Evolutionary conservation across 2,888 invertebrate genomes (phyloP), one percentile per base, ranked within the genome.

Genomic region (Hybos culiciformis): DNA sequence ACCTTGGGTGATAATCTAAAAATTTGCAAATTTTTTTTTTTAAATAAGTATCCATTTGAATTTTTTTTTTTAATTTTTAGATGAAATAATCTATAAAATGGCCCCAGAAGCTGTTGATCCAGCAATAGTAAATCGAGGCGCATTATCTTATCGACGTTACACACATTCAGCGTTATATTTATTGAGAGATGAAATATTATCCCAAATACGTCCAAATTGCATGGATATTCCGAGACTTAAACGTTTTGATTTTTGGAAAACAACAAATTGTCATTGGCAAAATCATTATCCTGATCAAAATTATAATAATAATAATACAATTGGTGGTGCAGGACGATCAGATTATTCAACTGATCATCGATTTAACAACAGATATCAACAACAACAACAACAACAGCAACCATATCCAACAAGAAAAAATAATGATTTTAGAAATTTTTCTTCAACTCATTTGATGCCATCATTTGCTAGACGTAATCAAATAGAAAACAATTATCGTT

Each of bases 391-490:
- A 6, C 9, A 32, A 32, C 5, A 5, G 8, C 9, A 32, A 17
- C 17, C 15, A 32, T 3, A 15, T 17, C 17, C n/a, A n/a, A n/a
- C 47, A 58, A 15, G 54, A 56, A 15, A 48, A 49, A 53, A 53
- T 29, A 53, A 65, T 21, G 64, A 64, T 51, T 61, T 63, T 48
- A 59, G 64, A 0, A 63, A 61, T 46, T 61, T 63, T 47, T 64
- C 63, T 4, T 62, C 62, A 9, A 52, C 64, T 5, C 63, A 64
- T 53, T 54, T 65, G 38, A 63, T 65, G 66, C 65, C 65, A 15
- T 62, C 63, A 18, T 65, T 65, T 56, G 63, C 57, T 2, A 65
- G 65, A 48, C 56, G 61, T 4, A 58, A n/a, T n/a, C n/a, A n/a
- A n/a, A n/a, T n/a, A n/a, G n/a, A n/a, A n/a, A n/a, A n/a, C n/a